These are phyloP conservation scores for Holacanthus passer DNA, from an alignment of 2,113 vertebrate species.

Conservation along the genomic window DNA sequence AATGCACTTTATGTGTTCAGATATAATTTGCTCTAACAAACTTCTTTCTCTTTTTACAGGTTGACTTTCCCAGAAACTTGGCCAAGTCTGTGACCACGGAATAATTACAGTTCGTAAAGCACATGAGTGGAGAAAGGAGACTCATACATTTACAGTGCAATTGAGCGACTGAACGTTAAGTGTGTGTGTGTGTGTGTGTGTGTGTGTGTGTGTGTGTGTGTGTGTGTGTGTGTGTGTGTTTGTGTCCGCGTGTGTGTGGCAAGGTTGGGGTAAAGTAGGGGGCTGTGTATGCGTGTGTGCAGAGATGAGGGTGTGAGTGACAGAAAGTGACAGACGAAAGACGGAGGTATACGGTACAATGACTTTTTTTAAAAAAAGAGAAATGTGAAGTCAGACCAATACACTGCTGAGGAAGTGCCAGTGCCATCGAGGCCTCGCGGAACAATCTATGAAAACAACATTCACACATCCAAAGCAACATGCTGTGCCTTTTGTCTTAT, in stretches of 20 bases:
- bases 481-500: slow-evolving; percentile 65
- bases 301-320: slow-evolving; percentile 13
- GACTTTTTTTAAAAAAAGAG: slow-evolving; percentile 29
- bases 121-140: slow-evolving; percentile 36
- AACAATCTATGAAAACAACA: slow-evolving; percentile 53
- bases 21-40: slow-evolving; percentile 23
- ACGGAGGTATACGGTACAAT: slow-evolving; percentile 24
- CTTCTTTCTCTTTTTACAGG: slow-evolving; percentile 81
- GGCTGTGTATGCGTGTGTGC: slow-evolving; percentile 4
- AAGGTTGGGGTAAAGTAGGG: neutral
- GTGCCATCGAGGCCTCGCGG: slow-evolving; percentile 43
- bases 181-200: slow-evolving; percentile 27
- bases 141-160: slow-evolving; percentile 76
- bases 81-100: slow-evolving; percentile 98
- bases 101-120: slow-evolving; percentile 71
- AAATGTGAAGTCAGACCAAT: slow-evolving; percentile 77
- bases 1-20: neutral
- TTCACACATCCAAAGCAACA: slow-evolving; percentile 49
- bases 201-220: slow-evolving; percentile 34
- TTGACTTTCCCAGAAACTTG: slow-evolving; percentile 96
- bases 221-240: slow-evolving; percentile 34
- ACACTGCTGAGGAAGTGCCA: slow-evolving; percentile 61
- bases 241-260: slow-evolving; percentile 28
- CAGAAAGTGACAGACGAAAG: neutral
- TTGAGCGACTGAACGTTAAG: slow-evolving; percentile 55